Base-by-base conservation (phyloP, 1,140 invertebrate genomes). In the Papilio glaucus region DNA sequence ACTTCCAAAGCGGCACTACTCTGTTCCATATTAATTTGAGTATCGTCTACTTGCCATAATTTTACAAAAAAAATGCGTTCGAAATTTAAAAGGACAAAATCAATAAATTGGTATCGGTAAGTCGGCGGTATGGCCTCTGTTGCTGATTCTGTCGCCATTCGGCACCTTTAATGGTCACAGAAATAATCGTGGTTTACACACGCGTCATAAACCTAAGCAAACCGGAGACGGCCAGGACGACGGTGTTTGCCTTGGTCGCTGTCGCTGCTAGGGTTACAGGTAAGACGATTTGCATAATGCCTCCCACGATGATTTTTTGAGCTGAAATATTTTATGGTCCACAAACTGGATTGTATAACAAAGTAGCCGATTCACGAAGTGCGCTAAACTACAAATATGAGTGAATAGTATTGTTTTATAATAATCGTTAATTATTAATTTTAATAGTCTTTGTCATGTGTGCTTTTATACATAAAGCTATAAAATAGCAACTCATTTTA, bases 281-380 rank as follows among this genome's bases (percentile, higher is more conserved):
- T 92, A 92, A 81, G 82, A 57, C 81, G 78, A 92, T 92, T 92
- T 92, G 89, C 90, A 92, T 92, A 91, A 82, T 86, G 84, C 90
- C 90, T 79, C 90, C 88, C 90, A 92, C 88, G 84, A 81, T 78
- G 88, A 80, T 75, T 81, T 81, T 83, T 81, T 81, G 79, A 76
- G 79, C 12, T 24, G 73, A 83, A 79, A 78, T 77, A 79, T 83
- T 87, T 85, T 85, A 84, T 82, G 77, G 72, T 77, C 62, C 18
- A 72, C 73, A 79, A 80, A 81, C 78, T 74, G n/a, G n/a, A n/a
- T n/a, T n/a, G n/a, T n/a, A 69, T 57, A 37, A 71, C 49, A 57
- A 77, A 72, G 49, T 63, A 71, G 72, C 60, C 72, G 69, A 69
- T 69, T 45, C 49, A 26, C 21, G 9, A 57, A 57, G 45, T 49